Evolutionary conservation across 2,888 invertebrate species (phyloP).

Genomic region (Zele albiditarsus): DNA sequence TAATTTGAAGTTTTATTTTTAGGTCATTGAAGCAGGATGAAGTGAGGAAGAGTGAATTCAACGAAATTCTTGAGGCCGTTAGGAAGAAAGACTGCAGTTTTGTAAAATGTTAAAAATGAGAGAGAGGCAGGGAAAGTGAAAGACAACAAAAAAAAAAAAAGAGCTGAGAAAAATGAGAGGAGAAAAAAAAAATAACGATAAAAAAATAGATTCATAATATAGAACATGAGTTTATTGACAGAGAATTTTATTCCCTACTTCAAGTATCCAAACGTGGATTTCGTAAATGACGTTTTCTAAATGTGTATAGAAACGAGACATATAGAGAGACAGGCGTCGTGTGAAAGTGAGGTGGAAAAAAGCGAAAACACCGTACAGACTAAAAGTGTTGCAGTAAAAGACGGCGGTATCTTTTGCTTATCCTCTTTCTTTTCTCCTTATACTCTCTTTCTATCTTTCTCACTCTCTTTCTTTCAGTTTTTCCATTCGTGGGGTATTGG

Average conservation of each 20-base stretch:
- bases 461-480: constrained; percentile 32
- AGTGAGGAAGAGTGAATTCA: constrained; percentile 64
- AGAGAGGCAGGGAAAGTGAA: constrained; percentile 40
- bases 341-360: constrained; percentile 33
- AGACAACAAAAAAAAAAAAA: constrained; percentile 32
- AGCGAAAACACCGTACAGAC: constrained; percentile 19
- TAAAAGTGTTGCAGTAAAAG: constrained; percentile 31
- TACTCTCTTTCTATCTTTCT: constrained; percentile 24
- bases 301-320: constrained; percentile 14
- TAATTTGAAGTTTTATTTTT: constrained; percentile 23
- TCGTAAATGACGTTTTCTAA: constrained; percentile 30
- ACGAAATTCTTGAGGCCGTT: constrained; percentile 66
- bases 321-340: constrained; percentile 9
- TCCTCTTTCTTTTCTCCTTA: constrained; percentile 34
- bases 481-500: constrained; percentile 41
- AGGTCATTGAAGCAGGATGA: constrained; percentile 59
- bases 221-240: constrained; percentile 20
- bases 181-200: constrained; percentile 23
- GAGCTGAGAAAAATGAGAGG: constrained; percentile 25
- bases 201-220: constrained; percentile 32
- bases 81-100: constrained; percentile 65
- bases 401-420: constrained; percentile 38
- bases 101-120: constrained; percentile 58
- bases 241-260: constrained; percentile 12
- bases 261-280: constrained; percentile 33